These are phyloP conservation scores for Dicyrtomina minuta DNA, from an alignment of 2,888 invertebrate species.

Conservation along the genomic window DNA sequence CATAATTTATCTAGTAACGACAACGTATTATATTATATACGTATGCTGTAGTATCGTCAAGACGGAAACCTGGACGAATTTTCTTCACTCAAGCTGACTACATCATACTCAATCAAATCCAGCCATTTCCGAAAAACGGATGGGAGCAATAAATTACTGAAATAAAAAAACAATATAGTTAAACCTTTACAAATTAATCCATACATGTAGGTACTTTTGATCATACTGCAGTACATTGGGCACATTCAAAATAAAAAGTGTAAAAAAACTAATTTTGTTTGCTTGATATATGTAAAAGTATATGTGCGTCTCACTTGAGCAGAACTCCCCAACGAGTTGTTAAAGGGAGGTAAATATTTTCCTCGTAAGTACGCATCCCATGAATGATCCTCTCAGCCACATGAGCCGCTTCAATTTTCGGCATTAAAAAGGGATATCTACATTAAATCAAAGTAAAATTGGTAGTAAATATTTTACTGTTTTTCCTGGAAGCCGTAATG, in stretches of 20 bases:
- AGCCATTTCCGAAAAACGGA: neutral
- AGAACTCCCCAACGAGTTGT: neutral
- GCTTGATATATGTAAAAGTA: neutral
- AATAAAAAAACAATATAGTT: neutral
- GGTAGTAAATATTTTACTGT: neutral
- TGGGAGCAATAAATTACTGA: neutral
- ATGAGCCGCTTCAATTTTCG: neutral
- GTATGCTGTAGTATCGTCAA: too few species aligned
- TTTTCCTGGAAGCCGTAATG: too few species aligned
- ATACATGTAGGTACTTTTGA: neutral
- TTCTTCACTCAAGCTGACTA: too few species aligned
- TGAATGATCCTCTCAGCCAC: neutral
- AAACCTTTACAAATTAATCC: neutral
- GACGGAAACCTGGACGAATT: too few species aligned
- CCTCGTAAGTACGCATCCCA: neutral
- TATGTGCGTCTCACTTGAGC: neutral
- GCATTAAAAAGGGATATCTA: conserved; percentile 17
- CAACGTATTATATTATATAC: too few species aligned
- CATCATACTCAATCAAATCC: conserved; percentile 7
- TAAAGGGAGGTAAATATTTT: neutral
- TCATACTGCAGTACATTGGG: too few species aligned
- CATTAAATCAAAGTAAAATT: neutral
- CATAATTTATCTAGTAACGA: too few species aligned
- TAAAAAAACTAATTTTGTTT: too few species aligned
- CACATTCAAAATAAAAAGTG: too few species aligned